Base-by-base conservation (phyloP, 2,888 invertebrate genomes). In the Scotopteryx bipunctaria region DNA sequence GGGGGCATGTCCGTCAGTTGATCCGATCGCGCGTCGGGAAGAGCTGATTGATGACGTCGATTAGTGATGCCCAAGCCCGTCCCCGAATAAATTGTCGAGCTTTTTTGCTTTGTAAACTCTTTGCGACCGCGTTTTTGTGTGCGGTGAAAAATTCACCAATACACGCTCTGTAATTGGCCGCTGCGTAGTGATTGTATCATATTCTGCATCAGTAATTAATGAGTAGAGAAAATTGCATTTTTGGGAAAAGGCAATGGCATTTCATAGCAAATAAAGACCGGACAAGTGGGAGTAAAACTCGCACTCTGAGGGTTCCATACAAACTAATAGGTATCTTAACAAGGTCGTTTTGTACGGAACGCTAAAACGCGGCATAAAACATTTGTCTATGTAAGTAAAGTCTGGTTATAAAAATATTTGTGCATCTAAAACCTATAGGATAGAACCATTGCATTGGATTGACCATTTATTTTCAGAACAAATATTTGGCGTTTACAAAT, bases 1-100 rank as follows among this genome's bases (percentile, higher is more conserved):
- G 59, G 69, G 64, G 62, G 66, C 41, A 67, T 69, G 83, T 82
- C 81, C 85, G 84, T 82, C 85, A 81, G 83, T 83, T 80, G 86
- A 86, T 86, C 86, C 83, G 84, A 86, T 86, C 83, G 81, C 73
- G 37, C 74, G 48, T 47, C 47, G 66, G 75, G 73, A 74, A 78
- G 68, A 76, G 76, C 86, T 89, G 89, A 90, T 90, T 89, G 89
- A 90, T 90, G 88, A 86, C 83, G 78, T 81, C 89, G 89, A 89
- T 90, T 89, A 89, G 87, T 85, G 89, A 86, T 86, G 86, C 83
- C 85, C 84, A 82, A 57, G 77, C 81, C 82, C 83, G 81, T 77
- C 78, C 77, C 76, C 76, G 85, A 86, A 88, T 88, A 88, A 87
- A 87, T 88, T 87, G 85, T 83, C 81, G 81, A 82, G 73, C 81